phyloP scores from a whole-genome alignment of 2,797 vertebrate genomes.

The Jordanella pulchra region DNA sequence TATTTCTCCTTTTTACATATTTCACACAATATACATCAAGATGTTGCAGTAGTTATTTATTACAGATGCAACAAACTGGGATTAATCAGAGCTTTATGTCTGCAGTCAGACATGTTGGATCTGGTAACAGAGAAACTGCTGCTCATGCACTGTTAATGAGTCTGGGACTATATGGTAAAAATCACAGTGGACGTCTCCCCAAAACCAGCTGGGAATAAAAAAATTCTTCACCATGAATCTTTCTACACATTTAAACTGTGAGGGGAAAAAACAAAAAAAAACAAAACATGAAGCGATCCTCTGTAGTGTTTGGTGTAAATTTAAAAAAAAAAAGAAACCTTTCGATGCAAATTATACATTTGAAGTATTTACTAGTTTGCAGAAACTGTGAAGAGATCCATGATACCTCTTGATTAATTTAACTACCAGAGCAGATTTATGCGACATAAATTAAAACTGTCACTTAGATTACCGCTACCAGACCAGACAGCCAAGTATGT shows the following conservation, averaged over 20 bases:
- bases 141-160: slow-evolving; percentile 8
- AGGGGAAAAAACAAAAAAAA: background rate
- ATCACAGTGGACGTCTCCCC: slow-evolving; percentile 23
- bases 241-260: background rate
- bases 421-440: slow-evolving; percentile 7
- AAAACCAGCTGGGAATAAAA: slow-evolving; percentile 64
- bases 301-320: slow-evolving; percentile 5
- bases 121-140: background rate
- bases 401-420: background rate
- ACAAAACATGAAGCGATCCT: background rate
- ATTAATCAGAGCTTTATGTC: background rate
- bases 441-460: slow-evolving; percentile 30
- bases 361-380: background rate
- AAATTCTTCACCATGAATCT: background rate
- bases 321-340: slow-evolving; percentile 16
- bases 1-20: slow-evolving; percentile 1
- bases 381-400: background rate
- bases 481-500: background rate
- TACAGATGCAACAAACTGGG: background rate
- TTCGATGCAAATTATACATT: background rate
- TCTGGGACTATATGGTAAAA: background rate
- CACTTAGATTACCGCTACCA: slow-evolving; percentile 13
- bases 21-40: slow-evolving; percentile 38
- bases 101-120: background rate
- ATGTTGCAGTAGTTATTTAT: background rate